phyloP scores from a whole-genome alignment of 2,888 invertebrate species.

The Apamea anceps region DNA sequence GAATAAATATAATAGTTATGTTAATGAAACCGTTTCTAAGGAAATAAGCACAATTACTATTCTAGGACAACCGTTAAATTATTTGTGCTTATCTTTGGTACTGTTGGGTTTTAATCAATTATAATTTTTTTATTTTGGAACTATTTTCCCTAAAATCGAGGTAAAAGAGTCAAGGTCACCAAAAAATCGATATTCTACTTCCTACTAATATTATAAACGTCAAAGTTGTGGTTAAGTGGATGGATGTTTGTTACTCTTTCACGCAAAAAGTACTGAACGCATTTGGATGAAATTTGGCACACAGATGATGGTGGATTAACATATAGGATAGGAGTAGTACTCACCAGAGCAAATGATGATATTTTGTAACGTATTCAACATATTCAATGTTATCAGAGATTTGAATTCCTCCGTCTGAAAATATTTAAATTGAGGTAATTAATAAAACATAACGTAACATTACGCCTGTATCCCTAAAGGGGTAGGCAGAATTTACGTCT shows the following conservation, averaged over 20 bases:
- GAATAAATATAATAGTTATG: background rate
- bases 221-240: too few species aligned
- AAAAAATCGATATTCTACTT: background rate
- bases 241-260: too few species aligned
- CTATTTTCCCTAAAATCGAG: background rate
- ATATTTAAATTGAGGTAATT: slow-evolving; percentile 31
- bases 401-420: slow-evolving; percentile 97
- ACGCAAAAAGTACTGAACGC: too few species aligned
- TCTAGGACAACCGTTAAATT: background rate
- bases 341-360: slow-evolving; percentile 94
- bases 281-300: too few species aligned
- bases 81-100: background rate
- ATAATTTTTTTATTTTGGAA: background rate
- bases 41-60: background rate
- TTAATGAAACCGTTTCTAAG: background rate
- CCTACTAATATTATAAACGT: too few species aligned
- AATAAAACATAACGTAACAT: background rate
- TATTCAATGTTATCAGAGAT: slow-evolving; percentile 95
- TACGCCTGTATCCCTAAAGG: background rate
- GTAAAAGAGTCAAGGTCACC: background rate
- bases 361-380: slow-evolving; percentile 98
- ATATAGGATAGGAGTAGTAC: slow-evolving; percentile 50
- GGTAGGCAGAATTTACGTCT: background rate
- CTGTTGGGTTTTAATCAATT: background rate
- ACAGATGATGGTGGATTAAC: too few species aligned